Evolutionary conservation across 1,140 invertebrate species (phyloP), one percentile per base, ranked within the genome.

Genomic region (Drosophila repletoides): DNA sequence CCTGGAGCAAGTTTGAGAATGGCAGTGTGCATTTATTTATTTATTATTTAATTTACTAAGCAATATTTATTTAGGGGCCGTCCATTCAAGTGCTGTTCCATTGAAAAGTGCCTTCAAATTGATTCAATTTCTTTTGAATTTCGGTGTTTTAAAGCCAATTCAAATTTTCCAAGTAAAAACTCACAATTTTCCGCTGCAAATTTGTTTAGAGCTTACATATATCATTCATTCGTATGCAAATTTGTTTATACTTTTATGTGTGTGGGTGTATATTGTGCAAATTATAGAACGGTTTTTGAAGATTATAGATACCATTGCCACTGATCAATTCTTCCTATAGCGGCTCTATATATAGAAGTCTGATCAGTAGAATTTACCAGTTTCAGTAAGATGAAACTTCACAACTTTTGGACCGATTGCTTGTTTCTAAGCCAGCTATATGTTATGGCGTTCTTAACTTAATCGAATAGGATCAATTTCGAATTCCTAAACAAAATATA

Each of bases 171-270:
- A 33, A 51, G 28, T 58, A 59, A 59, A 65, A 29, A 21, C 28
- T 26, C 17, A 5, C 22, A n/a, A 48, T 31, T 60, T 24, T 15
- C 36, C 26, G 10, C 45, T 72, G 53, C 26, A 10, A 71, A 40
- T 55, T 60, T 53, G 59, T 65, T 71, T 66, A 51, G 40, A 59
- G 52, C 59, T 24, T 36, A 48, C 51, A 28, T 66, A 41, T 26
- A 66, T 76, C 72, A 76, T 76, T 76, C 58, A 65, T 52, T 34
- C 48, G 14, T 26, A 31, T n/a, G 40, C 53, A 5, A 59, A 43
- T 43, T 59, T 64, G 58, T 75, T 75, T 75, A 64, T 12, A 22
- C 24, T 29, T n/a, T n/a, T n/a, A n/a, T n/a, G n/a, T n/a, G n/a
- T n/a, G n/a, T n/a, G n/a, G n/a, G n/a, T n/a, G n/a, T n/a, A n/a